Evolutionary conservation across 2,113 vertebrate genomes (phyloP), one percentile per base, ranked within the genome.

Genomic region (Heterocephalus glaber): DNA sequence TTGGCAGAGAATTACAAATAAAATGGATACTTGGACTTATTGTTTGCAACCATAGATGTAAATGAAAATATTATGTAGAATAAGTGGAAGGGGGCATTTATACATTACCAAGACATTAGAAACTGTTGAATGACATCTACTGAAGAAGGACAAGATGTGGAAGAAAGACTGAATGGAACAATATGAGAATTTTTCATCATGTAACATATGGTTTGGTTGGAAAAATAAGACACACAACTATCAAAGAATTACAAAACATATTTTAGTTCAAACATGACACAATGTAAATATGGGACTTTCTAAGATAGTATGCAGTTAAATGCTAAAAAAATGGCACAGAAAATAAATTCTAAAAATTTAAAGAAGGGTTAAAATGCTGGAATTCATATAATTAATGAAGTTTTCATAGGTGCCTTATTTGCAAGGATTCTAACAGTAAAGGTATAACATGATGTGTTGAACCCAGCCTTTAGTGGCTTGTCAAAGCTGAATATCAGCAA

Each of bases 341-440:
- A 19, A 74, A 92, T 49, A 87, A 94, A 86, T 90, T 65, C 2
- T 79, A 70, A 92, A 90, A 70, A 17, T 61, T 74, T 54, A 80
- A 26, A 82, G 26, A 63, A 68, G 35, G 8, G 7, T 88, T 63
- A 91, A 33, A 35, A 86, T 58, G 11, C 30, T 58, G 3, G 26
- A 63, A 65, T 68, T 68, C 33, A 68, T 89, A 82, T 41, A 65
- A 80, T 81, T 74, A 10, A 58, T 63, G 47, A 86, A 61, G 5
- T 28, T 86, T 61, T 81, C 80, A 33, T 5, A 33, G 56, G 54
- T 35, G 44, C 33, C 47, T 81, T 74, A 33, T 80, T 66, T 90
- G 52, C 82, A 70, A 68, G 11, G 8, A 38, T 65, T 3, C 1
- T 19, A 77, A 20, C 6, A 89, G 8, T 92, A 19, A 70, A 58